Evolutionary conservation across 2,888 invertebrate species (phyloP).

Genomic region (Synergus itoensis): DNA sequence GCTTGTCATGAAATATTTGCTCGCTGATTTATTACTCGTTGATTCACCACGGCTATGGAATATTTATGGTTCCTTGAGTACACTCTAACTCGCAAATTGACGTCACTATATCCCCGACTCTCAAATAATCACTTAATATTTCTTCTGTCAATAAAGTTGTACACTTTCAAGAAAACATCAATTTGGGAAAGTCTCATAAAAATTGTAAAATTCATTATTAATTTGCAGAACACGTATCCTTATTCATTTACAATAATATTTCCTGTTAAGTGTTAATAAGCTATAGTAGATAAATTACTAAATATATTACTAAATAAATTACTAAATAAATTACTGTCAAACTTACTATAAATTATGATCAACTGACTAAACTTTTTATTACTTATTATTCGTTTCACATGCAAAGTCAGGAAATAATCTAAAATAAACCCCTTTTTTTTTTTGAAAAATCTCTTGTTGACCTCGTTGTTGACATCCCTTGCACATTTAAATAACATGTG

Average conservation of each 20-base stretch:
- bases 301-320: too few relatives aligned
- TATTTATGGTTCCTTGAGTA: conserved; percentile 17
- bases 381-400: neutral
- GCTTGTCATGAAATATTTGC: conserved; percentile 31
- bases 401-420: neutral
- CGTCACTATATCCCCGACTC: neutral
- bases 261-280: too few relatives aligned
- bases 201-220: too few relatives aligned
- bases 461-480: neutral
- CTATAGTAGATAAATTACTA: too few relatives aligned
- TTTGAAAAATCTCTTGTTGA: conserved; percentile 1
- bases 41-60: neutral
- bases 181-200: neutral
- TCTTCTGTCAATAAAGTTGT: conserved; percentile 18
- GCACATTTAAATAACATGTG: neutral
- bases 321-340: neutral
- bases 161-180: neutral
- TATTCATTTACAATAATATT: too few relatives aligned
- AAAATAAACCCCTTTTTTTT: neutral
- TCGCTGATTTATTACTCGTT: conserved; percentile 16
- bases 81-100: neutral
- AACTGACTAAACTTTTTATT: neutral
- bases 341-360: neutral
- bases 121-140: conserved; percentile 2
- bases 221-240: too few relatives aligned